These are phyloP conservation scores for Hydrochoerus hydrochaeris DNA, from an alignment of 2,113 vertebrate genomes.

Conservation along the genomic window DNA sequence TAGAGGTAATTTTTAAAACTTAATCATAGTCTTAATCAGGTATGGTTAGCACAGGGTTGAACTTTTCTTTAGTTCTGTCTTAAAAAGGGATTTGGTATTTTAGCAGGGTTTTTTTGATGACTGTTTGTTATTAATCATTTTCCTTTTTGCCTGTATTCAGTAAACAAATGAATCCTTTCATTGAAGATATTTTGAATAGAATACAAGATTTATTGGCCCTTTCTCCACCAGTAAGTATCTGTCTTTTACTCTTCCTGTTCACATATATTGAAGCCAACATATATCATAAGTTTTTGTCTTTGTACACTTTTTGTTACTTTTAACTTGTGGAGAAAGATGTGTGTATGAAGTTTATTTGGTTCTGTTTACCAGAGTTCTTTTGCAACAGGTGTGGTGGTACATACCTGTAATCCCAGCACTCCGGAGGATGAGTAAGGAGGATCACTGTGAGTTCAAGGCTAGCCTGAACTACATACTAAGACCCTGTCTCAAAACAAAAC, in stretches of 20 bases:
- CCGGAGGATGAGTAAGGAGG: not conserved
- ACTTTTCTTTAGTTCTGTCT: not conserved
- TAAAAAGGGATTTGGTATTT: slow-evolving; percentile 9
- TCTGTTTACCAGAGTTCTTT: not conserved
- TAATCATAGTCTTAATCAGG: not conserved
- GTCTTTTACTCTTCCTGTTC: slow-evolving; percentile 23
- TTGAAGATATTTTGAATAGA: slow-evolving; percentile 96
- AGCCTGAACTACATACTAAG: not conserved
- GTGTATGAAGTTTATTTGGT: not conserved
- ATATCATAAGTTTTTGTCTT: not conserved
- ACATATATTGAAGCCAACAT: not conserved
- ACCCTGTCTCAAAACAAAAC: not conserved
- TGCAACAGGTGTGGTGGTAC: not conserved
- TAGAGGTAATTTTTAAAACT: not conserved
- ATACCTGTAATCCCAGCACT: not conserved
- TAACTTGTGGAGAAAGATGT: not conserved
- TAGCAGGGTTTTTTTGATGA: not conserved
- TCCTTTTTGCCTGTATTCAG: slow-evolving; percentile 80
- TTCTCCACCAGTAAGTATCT: slow-evolving; percentile 93
- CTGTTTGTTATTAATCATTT: not conserved
- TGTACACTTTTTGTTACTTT: not conserved
- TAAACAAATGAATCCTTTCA: slow-evolving; percentile 97
- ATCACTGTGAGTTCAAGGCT: not conserved
- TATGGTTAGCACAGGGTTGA: not conserved
- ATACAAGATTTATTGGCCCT: slow-evolving; percentile 98